Base-by-base conservation (phyloP, 2,113 vertebrate genomes). In the Serilophus lunatus region DNA sequence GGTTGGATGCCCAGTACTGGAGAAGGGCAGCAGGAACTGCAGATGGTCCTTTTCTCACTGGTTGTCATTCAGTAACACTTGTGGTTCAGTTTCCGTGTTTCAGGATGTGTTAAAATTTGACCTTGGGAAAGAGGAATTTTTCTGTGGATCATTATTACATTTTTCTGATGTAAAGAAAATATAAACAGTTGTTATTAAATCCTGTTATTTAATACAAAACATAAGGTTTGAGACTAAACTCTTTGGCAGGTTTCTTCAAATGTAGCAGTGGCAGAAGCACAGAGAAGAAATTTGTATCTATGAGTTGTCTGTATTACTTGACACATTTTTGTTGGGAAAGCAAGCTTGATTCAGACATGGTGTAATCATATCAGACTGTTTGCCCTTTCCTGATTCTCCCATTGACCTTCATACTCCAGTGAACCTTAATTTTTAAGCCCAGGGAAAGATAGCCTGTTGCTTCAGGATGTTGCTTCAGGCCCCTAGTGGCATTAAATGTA, bases 191-290 rank as follows among this genome's bases (percentile, higher is more conserved):
- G 64, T 83, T 92, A 95, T 93, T 95, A 92, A 94, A 88, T 49
- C 56, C 29, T 60, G 31, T 60, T 93, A 83, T 76, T 96, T 95
- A 95, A 96, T 88, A 77, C 24, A 71, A 86, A 95, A 60, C 88
- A 83, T 88, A 88, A 78, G 72, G 47, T 70, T 69, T 59, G 75
- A 70, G 83, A 50, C 74, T 86, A 70, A 95, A 84, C 16, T 26
- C 10, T 82, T 78, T 85, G 69, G 77, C 93, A 93, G 31, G 31
- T 31, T 79, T 64, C 78, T 98, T 97, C 96, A 98, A 98, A 98
- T 97, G 95, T 66, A 94, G n/a, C 92, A 93, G 95, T 98, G 97
- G 92, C 66, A 96, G 84, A 87, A 89, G 64, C 71, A 83, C 68
- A 93, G 91, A 69, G 69, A 76, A 94, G 78, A 54, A 92, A 82